phyloP scores from a whole-genome alignment of 1,140 invertebrate genomes.

The Lanistes nyassanus region DNA sequence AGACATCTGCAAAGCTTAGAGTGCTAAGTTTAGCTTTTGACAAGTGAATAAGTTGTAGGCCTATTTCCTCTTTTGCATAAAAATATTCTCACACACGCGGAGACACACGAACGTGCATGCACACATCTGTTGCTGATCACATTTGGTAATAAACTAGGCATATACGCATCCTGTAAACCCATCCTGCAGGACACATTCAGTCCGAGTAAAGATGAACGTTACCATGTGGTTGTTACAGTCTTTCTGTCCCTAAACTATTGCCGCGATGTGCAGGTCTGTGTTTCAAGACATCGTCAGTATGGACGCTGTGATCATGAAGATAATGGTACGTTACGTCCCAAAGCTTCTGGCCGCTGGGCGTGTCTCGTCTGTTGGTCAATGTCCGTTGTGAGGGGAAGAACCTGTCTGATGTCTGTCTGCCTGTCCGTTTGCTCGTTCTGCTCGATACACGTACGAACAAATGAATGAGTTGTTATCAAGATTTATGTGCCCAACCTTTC shows the following conservation, averaged over 20 bases:
- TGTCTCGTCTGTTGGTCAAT: no score
- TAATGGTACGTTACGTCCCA: slow-evolving; percentile 71
- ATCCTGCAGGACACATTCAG: no score
- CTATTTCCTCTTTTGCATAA: no score
- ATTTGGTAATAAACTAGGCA: neutral
- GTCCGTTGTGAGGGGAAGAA: no score
- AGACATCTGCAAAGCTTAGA: no score
- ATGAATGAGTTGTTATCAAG: neutral
- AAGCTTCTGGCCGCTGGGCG: no score
- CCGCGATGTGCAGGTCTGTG: slow-evolving; percentile 67
- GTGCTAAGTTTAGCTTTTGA: no score
- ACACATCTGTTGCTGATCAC: neutral
- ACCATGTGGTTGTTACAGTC: no score
- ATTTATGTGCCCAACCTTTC: neutral
- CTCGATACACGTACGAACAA: neutral
- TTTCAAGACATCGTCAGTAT: slow-evolving; percentile 86
- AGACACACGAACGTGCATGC: no score
- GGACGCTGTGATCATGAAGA: slow-evolving; percentile 83
- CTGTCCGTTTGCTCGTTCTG: slow-evolving; percentile 5
- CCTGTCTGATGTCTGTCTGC: neutral
- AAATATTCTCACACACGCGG: no score
- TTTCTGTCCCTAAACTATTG: neutral
- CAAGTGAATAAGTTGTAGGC: no score
- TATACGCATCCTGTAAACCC: neutral
- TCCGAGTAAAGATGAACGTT: no score